Percentiles rank a stretch among this genome's conserved stretches.
phyloP scores from a whole-genome alignment of 2,888 invertebrate genomes.

The Pantelozetes paolii region DNA sequence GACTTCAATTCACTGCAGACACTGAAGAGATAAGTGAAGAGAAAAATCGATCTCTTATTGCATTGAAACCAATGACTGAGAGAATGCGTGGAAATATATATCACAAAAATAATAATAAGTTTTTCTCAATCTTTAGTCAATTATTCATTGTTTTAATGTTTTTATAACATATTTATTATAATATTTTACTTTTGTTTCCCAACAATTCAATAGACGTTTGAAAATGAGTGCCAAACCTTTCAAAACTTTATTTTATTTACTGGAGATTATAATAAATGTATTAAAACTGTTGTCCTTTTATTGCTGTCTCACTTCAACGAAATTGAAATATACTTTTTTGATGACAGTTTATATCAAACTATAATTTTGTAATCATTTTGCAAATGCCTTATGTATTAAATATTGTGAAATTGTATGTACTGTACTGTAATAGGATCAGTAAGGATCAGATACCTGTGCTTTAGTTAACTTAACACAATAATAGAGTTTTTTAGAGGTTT shows the following conservation, averaged over 20 bases:
- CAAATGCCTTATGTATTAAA: too few relatives aligned
- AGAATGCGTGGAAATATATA: conserved; percentile 18
- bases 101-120: neutral
- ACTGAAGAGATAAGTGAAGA: neutral
- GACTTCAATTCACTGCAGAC: neutral
- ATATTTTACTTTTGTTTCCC: neutral
- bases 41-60: conserved; percentile 31
- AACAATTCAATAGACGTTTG: neutral
- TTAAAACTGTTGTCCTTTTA: neutral
- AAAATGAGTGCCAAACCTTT: neutral
- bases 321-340: neutral
- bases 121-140: conserved; percentile 11
- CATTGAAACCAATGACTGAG: conserved; percentile 23
- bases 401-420: neutral
- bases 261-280: neutral
- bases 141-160: neutral
- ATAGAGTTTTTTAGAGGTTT: too few relatives aligned
- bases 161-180: neutral
- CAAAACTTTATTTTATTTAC: too few relatives aligned
- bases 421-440: neutral
- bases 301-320: neutral
- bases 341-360: neutral
- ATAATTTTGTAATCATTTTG: neutral
- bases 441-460: neutral
- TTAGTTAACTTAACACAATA: too few relatives aligned